phyloP scores from a whole-genome alignment of 2,797 vertebrate genomes.

The Hippocampus kuda region DNA sequence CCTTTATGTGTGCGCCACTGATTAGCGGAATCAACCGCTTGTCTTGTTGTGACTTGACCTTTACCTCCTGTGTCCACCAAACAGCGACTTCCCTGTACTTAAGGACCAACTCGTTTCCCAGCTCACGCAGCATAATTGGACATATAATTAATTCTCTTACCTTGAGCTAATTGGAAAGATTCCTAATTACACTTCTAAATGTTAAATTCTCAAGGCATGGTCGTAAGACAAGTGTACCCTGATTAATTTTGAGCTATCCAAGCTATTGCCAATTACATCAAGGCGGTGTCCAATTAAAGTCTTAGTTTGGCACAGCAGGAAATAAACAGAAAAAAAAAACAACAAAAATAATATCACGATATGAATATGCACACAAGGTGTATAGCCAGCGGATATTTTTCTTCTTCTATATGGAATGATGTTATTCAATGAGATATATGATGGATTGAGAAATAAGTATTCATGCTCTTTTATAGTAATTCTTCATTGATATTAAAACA shows the following conservation, averaged over 20 bases:
- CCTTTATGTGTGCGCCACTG: not conserved
- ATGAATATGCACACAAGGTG: not conserved
- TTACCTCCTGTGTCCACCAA: constrained; percentile 7
- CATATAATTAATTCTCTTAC: constrained; percentile 37
- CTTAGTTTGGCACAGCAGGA: not conserved
- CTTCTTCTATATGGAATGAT: not conserved
- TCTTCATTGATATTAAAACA: not conserved
- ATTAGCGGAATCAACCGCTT: not conserved
- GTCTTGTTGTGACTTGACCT: not conserved
- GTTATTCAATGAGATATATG: not conserved
- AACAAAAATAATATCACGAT: not conserved
- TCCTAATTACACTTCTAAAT: constrained; percentile 30
- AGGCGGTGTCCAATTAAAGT: constrained; percentile 19
- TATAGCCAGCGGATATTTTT: not conserved
- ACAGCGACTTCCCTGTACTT: constrained; percentile 11
- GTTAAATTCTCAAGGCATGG: constrained; percentile 22
- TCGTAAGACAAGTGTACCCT: constrained; percentile 16
- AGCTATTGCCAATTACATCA: constrained; percentile 16
- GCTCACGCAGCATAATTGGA: constrained; percentile 18
- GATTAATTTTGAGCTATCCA: constrained; percentile 32
- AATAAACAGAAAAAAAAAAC: not conserved
- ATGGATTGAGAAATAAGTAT: not conserved
- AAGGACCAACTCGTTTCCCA: constrained; percentile 22
- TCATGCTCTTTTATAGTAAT: not conserved
- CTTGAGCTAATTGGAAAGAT: constrained; percentile 14